Percentiles rank a stretch among this genome's conserved stretches.
Conservation (phyloP, 1,140 invertebrate species). For the Tetraneura akinire region DNA sequence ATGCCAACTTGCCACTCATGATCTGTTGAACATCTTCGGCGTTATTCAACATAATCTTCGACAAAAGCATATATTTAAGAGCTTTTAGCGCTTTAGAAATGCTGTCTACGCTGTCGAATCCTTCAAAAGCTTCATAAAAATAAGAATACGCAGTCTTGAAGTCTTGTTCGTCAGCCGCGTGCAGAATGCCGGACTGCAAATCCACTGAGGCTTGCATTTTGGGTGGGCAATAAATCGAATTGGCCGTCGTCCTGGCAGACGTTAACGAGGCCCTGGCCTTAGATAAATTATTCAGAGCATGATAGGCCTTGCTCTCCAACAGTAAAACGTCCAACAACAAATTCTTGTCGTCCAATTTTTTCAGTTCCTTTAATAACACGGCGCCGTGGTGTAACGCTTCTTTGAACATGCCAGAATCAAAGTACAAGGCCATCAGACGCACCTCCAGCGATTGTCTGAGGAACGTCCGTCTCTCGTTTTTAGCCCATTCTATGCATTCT, state of each 20-base stretch:
- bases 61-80: conserved; percentile 98
- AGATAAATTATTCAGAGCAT: conserved; percentile 93
- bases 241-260: conserved; percentile 97
- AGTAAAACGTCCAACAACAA: conserved; percentile 95
- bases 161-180: conserved; percentile 98
- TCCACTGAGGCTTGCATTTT: conserved; percentile 98
- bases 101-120: conserved; percentile 93
- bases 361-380: conserved; percentile 87
- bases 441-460: conserved; percentile 94
- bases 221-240: conserved; percentile 98
- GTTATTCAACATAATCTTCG: conserved; percentile 95
- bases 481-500: conserved; percentile 99
- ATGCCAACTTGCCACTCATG: conserved; percentile 92
- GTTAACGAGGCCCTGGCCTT: conserved; percentile 96
- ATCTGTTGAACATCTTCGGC: conserved; percentile 96
- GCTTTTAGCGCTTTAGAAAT: conserved; percentile 84
- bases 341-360: conserved; percentile 99
- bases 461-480: conserved; percentile 95
- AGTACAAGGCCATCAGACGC: conserved; percentile 89
- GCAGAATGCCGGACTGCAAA: conserved; percentile 96
- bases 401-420: conserved; percentile 86
- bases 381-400: conserved; percentile 84
- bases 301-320: conserved; percentile 97
- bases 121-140: conserved; percentile 99
- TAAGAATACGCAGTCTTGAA: conserved; percentile 99